These are phyloP conservation scores for Anodontia alba DNA, from an alignment of 2,888 invertebrate genomes.

Conservation along the genomic window DNA sequence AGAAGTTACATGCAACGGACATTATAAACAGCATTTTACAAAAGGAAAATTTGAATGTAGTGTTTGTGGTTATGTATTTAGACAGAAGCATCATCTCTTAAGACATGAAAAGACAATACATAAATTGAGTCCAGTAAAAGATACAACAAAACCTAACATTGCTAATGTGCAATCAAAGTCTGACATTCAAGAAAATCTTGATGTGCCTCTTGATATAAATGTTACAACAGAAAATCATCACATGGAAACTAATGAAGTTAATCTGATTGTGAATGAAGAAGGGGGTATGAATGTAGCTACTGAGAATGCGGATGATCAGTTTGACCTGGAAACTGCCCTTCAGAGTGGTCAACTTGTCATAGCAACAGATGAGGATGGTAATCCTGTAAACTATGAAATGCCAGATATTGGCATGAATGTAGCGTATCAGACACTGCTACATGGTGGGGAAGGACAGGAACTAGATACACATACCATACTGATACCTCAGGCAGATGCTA, in stretches of 20 bases:
- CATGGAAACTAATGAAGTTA: not conserved
- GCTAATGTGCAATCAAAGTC: not conserved
- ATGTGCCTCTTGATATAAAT: not conserved
- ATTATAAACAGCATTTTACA: conserved; percentile 76
- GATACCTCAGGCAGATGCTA: conserved; percentile 55
- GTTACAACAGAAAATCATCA: not conserved
- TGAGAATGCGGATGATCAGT: conserved; percentile 33
- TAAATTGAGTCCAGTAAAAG: conserved; percentile 32
- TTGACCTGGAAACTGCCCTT: conserved; percentile 66
- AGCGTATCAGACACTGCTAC: conserved; percentile 67
- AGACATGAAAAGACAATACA: conserved; percentile 79
- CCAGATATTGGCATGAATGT: conserved; percentile 72
- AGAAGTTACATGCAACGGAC: conserved; percentile 80
- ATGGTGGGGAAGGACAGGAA: conserved; percentile 44
- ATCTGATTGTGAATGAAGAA: conserved; percentile 1
- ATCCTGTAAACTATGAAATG: conserved; percentile 74
- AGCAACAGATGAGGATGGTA: conserved; percentile 70
- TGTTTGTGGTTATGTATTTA: conserved; percentile 79
- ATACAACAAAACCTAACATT: not conserved
- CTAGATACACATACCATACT: conserved; percentile 54
- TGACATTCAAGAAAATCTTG: not conserved
- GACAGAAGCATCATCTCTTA: conserved; percentile 82
- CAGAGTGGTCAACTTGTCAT: conserved; percentile 73
- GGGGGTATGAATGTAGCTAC: not conserved
- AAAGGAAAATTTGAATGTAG: conserved; percentile 78